Percentiles rank a stretch among this genome's conserved stretches.
Conservation (phyloP, 1,140 invertebrate genomes). For the Dysdera silvatica region DNA sequence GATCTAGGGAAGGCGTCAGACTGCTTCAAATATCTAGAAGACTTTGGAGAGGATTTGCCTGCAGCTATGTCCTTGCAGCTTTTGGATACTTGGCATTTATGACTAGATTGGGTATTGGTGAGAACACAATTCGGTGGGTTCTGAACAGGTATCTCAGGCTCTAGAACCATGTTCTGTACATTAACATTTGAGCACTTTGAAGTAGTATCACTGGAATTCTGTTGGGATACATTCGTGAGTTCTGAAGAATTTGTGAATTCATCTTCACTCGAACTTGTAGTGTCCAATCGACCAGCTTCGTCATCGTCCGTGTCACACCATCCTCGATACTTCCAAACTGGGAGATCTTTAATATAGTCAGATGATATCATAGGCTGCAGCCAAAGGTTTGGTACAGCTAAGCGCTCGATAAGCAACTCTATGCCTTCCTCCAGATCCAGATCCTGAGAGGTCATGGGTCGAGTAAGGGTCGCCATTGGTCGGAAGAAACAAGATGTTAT, state of each 20-base stretch:
- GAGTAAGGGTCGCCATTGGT: slow-evolving; percentile 37
- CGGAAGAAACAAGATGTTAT: slow-evolving; percentile 40
- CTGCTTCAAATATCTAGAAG: too few species aligned
- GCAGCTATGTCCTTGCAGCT: too few species aligned
- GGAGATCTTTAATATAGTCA: slow-evolving; percentile 51
- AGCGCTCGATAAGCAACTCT: slow-evolving; percentile 44
- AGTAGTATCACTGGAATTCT: too few species aligned
- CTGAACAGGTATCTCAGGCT: too few species aligned
- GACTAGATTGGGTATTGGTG: too few species aligned
- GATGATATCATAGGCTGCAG: slow-evolving; percentile 43
- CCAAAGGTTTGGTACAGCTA: slow-evolving; percentile 49
- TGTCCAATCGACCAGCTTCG: slow-evolving; percentile 20
- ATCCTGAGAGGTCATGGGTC: slow-evolving; percentile 35
- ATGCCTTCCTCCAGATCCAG: slow-evolving; percentile 41
- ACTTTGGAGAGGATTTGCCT: too few species aligned
- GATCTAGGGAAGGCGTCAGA: too few species aligned
- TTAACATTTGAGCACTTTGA: too few species aligned
- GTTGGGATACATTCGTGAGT: too few species aligned
- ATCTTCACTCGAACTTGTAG: slow-evolving; percentile 31
- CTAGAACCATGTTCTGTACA: too few species aligned
- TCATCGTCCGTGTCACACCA: slow-evolving; percentile 36
- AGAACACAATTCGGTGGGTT: too few species aligned
- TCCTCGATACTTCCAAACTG: slow-evolving; percentile 46
- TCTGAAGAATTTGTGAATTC: slow-evolving; percentile 19
- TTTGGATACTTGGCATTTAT: too few species aligned